Evolutionary conservation across 2,888 invertebrate genomes (phyloP).

Genomic region (Platycheirus albimanus): DNA sequence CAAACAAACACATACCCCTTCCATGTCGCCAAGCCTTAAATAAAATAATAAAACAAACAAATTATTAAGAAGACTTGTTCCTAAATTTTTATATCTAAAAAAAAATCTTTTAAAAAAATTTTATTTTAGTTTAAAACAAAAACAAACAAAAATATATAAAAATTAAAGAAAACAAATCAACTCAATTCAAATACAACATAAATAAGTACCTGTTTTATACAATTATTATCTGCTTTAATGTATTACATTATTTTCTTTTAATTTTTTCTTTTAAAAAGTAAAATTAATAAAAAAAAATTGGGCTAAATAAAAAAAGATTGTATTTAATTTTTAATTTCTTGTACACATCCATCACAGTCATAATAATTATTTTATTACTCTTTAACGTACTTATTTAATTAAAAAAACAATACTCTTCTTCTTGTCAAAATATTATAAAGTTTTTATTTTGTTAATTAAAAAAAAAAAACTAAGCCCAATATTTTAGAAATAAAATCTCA

Average conservation of each 20-base stretch:
- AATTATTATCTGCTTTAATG: conserved; percentile 65
- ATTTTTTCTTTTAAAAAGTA: neutral
- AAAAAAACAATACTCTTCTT: conserved; percentile 17
- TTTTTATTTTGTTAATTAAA: neutral
- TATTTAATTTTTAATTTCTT: conserved; percentile 14
- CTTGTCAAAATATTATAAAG: conserved; percentile 23
- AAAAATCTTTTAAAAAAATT: conserved; percentile 19
- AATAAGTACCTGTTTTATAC: conserved; percentile 73
- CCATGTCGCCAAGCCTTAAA: conserved; percentile 16
- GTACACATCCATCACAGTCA: conserved; percentile 59
- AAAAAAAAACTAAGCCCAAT: conserved; percentile 46
- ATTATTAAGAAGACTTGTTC: conserved; percentile 46
- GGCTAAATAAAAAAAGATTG: conserved; percentile 10
- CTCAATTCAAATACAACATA: conserved; percentile 58
- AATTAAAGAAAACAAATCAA: conserved; percentile 12
- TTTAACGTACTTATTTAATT: conserved; percentile 55
- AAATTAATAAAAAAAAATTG: conserved; percentile 24
- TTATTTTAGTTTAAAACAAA: conserved; percentile 33
- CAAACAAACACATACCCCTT: no score
- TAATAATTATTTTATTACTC: neutral
- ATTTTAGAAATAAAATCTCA: conserved; percentile 25
- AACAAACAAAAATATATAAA: no score
- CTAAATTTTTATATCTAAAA: conserved; percentile 39
- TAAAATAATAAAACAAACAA: conserved; percentile 3
- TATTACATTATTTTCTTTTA: conserved; percentile 48